Base-by-base conservation (phyloP, 2,888 invertebrate genomes). In the Dione vanillae region DNA sequence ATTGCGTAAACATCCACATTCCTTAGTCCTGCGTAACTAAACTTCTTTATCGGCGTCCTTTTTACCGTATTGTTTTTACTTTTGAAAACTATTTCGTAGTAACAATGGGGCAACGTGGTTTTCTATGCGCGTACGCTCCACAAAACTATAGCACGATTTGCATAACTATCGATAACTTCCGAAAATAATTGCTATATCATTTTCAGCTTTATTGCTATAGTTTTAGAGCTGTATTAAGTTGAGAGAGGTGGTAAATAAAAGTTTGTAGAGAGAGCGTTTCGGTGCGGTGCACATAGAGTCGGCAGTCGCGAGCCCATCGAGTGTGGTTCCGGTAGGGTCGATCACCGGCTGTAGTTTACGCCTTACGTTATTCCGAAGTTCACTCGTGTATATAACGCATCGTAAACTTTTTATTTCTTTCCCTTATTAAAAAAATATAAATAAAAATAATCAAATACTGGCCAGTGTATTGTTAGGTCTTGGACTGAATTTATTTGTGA, bases 281-380 rank as follows among this genome's bases (percentile, higher is more conserved):
- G 92, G 92, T 90, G 89, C 85, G 82, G 83, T 92, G 92, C 90
- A 92, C 92, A 91, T 84, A 86, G 83, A 85, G 83, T 86, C 88
- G 90, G 82, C 88, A 91, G 91, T 90, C 90, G 88, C 86, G 86
- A 86, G 88, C 82, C 88, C 88, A 91, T 88, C 88, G 89, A 93
- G 83, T 93, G 93, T 93, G 90, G 90, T 93, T 94, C 94, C 94
- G 93, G 94, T 93, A 86, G 93, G 93, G 93, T 92, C 92, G 92
- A 91, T 92, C 91, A 92, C 91, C 87, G 87, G 78, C 80, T 77
- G 59, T 76, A 77, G 88, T 88, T 88, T 87, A 83, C 83, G 81
- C 87, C 79, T 79, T 86, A 89, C 73, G 76, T 76, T 80, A 75
- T 78, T 78, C 66, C 67, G 76, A 77, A 77, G 77, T 83, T 83